These are phyloP conservation scores for Crossocerus cetratus DNA, from an alignment of 2,888 invertebrate genomes.

Conservation along the genomic window DNA sequence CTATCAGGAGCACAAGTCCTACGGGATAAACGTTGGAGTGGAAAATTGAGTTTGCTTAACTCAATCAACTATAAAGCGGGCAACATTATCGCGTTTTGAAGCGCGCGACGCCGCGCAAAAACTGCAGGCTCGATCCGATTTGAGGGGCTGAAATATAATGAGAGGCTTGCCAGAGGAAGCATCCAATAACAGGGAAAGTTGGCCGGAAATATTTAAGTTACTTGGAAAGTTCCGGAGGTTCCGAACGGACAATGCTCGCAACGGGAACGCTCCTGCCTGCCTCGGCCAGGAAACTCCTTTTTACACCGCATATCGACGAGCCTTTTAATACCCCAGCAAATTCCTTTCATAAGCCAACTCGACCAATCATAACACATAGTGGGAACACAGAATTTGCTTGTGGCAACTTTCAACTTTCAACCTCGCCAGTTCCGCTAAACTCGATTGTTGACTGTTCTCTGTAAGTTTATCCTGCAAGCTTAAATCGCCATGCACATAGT, in stretches of 20 bases:
- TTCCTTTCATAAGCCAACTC: not conserved
- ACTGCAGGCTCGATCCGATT: not conserved
- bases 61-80: too few relatives aligned
- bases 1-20: too few relatives aligned
- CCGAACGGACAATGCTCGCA: not conserved
- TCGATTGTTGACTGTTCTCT: too few relatives aligned
- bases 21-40: too few relatives aligned
- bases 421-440: too few relatives aligned
- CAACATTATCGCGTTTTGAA: too few relatives aligned
- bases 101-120: not conserved
- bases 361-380: not conserved
- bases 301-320: not conserved
- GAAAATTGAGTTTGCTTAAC: too few relatives aligned
- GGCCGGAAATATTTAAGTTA: slow-evolving; percentile 3
- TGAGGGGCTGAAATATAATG: not conserved
- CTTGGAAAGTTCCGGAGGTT: not conserved
- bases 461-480: too few relatives aligned
- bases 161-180: not conserved
- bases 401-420: too few relatives aligned
- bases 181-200: slow-evolving; percentile 4
- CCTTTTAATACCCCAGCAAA: not conserved
- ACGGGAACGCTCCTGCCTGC: not conserved
- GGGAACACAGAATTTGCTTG: too few relatives aligned
- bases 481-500: too few relatives aligned
- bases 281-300: not conserved